Evolutionary conservation across 2,113 vertebrate genomes (phyloP).

Genomic region (Cyanoliseus patagonus): DNA sequence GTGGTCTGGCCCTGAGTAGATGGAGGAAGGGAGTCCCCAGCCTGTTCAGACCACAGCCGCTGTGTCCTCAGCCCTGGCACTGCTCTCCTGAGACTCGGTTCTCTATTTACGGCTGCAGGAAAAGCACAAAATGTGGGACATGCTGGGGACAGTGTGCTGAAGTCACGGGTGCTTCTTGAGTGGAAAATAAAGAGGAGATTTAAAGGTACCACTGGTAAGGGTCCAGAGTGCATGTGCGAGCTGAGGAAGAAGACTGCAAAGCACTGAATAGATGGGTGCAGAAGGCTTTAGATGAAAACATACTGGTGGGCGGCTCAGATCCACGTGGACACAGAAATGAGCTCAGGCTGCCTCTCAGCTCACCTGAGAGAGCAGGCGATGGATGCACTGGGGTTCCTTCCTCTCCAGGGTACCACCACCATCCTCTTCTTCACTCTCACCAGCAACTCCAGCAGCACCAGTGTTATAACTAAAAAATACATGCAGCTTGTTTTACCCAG

Average conservation of each 20-base stretch:
- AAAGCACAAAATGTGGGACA: background rate
- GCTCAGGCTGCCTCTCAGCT: background rate
- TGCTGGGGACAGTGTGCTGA: background rate
- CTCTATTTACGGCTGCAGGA: background rate
- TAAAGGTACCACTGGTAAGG: rapidly evolving
- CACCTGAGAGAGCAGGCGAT: no score
- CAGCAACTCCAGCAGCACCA: background rate
- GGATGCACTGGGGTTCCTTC: background rate
- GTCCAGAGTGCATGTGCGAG: rapidly evolving
- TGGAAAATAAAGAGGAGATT: background rate
- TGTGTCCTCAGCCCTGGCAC: background rate
- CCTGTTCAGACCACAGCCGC: background rate
- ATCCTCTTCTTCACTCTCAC: rapidly evolving
- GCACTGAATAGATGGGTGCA: background rate
- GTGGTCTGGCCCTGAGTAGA: background rate
- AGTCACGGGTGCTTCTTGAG: background rate
- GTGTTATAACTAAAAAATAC: background rate
- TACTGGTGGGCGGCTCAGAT: background rate
- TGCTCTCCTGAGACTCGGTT: background rate
- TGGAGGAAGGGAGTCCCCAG: constrained; percentile 24
- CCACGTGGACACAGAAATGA: background rate
- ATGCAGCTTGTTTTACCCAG: background rate
- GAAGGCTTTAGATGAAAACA: background rate
- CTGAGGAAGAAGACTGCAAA: background rate
- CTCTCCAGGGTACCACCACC: background rate